Percentiles rank a stretch among this genome's conserved stretches.
Conservation (phyloP, 2,888 invertebrate genomes). For the Automeris io region DNA sequence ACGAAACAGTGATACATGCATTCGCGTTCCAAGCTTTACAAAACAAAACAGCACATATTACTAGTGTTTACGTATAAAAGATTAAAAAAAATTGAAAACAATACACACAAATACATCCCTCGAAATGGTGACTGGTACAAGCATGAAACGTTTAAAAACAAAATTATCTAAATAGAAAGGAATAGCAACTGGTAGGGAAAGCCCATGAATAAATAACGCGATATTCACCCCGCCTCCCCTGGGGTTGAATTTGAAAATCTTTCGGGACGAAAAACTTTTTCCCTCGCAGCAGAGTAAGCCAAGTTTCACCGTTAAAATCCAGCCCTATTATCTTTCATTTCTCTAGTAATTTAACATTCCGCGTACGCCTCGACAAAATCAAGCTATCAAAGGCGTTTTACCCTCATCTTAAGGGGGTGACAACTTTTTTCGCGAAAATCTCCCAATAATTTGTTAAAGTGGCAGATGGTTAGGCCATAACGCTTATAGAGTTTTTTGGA, state of each 20-base stretch:
- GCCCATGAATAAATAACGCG: slow-evolving; percentile 68
- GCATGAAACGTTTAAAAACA: neutral
- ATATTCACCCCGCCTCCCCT: slow-evolving; percentile 41
- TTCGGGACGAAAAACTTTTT: slow-evolving; percentile 63
- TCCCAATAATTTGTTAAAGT: slow-evolving; percentile 74
- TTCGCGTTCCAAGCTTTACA: too few species aligned
- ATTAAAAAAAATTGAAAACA: too few species aligned
- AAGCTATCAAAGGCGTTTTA: slow-evolving; percentile 67
- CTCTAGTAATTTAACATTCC: slow-evolving; percentile 74
- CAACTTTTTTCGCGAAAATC: slow-evolving; percentile 69
- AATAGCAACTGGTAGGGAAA: slow-evolving; percentile 36
- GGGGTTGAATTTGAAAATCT: slow-evolving; percentile 61
- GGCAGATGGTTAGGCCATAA: slow-evolving; percentile 71
- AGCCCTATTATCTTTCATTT: slow-evolving; percentile 75
- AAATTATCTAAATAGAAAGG: slow-evolving; percentile 32
- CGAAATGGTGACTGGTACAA: too few species aligned
- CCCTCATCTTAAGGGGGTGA: slow-evolving; percentile 57
- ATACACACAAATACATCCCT: too few species aligned
- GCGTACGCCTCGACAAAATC: slow-evolving; percentile 51
- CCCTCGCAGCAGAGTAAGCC: slow-evolving; percentile 22
- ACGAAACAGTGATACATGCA: too few species aligned
- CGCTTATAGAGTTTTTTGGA: slow-evolving; percentile 62
- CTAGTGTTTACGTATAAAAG: too few species aligned
- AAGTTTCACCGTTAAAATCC: slow-evolving; percentile 47
- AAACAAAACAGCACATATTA: too few species aligned